These are phyloP conservation scores for Anodontia alba DNA, from an alignment of 2,888 invertebrate genomes.

Conservation along the genomic window DNA sequence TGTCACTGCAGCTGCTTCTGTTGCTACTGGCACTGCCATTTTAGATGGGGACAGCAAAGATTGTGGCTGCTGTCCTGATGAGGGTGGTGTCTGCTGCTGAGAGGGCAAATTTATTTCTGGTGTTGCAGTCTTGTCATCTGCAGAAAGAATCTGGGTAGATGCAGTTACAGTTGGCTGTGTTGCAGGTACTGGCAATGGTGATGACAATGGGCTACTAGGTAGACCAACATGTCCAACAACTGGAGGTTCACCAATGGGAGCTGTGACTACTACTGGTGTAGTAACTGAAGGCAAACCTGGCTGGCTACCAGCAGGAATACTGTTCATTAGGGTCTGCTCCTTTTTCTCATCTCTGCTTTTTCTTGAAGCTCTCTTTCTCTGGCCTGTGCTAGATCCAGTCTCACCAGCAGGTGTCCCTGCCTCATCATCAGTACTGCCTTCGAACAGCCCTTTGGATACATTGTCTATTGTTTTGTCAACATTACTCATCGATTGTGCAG, in stretches of 20 bases:
- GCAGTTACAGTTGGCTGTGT: background rate
- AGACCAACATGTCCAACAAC: constrained; percentile 43
- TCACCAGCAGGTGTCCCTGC: constrained; percentile 27
- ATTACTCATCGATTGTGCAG: constrained; percentile 85
- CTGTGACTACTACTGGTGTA: background rate
- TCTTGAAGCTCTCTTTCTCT: constrained; percentile 40
- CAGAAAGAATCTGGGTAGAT: background rate
- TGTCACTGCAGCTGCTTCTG: constrained; percentile 32
- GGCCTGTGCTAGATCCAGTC: constrained; percentile 18
- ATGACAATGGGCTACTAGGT: constrained; percentile 36
- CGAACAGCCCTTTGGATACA: constrained; percentile 90
- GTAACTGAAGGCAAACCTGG: background rate
- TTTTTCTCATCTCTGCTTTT: constrained; percentile 37
- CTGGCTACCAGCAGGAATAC: background rate
- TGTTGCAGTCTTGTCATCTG: background rate
- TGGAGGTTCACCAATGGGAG: constrained; percentile 48
- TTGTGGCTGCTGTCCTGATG: background rate
- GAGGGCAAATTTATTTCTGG: constrained; percentile 5
- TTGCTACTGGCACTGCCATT: constrained; percentile 19
- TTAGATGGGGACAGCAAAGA: constrained; percentile 22
- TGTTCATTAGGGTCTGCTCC: background rate
- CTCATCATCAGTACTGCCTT: constrained; percentile 62
- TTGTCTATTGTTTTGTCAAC: constrained; percentile 96
- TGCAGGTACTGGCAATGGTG: background rate
- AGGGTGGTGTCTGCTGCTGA: background rate